Conservation (phyloP, 2,888 invertebrate species). For the Chloroclysta siterata region DNA sequence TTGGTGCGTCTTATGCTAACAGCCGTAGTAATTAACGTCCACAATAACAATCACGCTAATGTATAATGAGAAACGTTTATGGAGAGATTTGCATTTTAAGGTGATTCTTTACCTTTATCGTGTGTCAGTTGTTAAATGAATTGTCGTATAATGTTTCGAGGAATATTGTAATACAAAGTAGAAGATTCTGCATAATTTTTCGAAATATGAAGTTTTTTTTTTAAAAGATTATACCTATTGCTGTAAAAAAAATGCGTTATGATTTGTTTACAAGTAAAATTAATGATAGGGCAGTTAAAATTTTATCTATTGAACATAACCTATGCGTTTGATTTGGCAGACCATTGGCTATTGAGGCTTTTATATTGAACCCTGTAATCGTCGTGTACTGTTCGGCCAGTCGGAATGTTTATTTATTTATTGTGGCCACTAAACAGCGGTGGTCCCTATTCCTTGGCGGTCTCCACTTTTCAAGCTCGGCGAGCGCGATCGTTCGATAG, state of each 20-base stretch:
- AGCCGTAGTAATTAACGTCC: slow-evolving; percentile 77
- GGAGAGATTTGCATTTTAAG: slow-evolving; percentile 63
- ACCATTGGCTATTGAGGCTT: slow-evolving; percentile 28
- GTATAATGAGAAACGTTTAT: slow-evolving; percentile 63
- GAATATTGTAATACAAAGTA: slow-evolving; percentile 45
- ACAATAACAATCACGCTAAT: slow-evolving; percentile 70
- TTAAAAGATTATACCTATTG: neutral
- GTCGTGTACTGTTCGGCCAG: slow-evolving; percentile 42
- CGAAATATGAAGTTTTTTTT: slow-evolving; percentile 14
- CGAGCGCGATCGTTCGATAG: slow-evolving; percentile 79
- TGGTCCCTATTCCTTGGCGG: slow-evolving; percentile 78
- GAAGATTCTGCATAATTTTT: slow-evolving; percentile 36
- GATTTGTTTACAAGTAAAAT: too few species aligned
- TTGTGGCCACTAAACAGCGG: slow-evolving; percentile 70
- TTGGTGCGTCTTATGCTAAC: slow-evolving; percentile 39
- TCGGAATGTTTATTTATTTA: slow-evolving; percentile 72
- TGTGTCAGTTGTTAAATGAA: slow-evolving; percentile 57
- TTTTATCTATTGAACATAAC: slow-evolving; percentile 20
- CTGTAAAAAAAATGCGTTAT: too few species aligned
- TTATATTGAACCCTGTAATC: slow-evolving; percentile 37
- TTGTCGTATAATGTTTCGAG: slow-evolving; percentile 53
- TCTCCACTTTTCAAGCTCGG: slow-evolving; percentile 74
- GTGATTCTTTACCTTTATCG: slow-evolving; percentile 59
- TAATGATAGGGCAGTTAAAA: neutral
- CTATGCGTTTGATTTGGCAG: slow-evolving; percentile 19